Evolutionary conservation across 2,113 vertebrate genomes (phyloP).

Genomic region (Heterotis niloticus): DNA sequence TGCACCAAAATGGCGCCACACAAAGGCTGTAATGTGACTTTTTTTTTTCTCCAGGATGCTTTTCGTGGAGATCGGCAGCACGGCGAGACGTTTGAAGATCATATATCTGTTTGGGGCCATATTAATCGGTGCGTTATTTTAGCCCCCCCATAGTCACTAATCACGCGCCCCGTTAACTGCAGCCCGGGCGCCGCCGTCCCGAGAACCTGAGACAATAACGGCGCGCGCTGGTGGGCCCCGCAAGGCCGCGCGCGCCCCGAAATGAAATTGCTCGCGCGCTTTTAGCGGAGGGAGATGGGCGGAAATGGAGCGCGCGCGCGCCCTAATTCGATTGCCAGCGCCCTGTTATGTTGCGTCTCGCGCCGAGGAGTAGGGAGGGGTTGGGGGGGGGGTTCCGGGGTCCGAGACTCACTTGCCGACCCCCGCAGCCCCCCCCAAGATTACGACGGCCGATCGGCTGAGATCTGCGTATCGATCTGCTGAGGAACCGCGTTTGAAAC

Average conservation of each 20-base stretch:
- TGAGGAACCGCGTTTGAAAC: too few relatives aligned
- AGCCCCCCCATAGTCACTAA: constrained; percentile 2
- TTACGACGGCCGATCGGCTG: too few relatives aligned
- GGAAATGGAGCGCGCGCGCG: constrained; percentile 23
- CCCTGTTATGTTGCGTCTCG: constrained; percentile 15
- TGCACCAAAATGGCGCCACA: too few relatives aligned
- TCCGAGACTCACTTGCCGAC: too few relatives aligned
- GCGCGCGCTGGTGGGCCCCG: background rate
- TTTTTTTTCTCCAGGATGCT: too few relatives aligned
- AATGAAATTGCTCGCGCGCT: constrained; percentile 22
- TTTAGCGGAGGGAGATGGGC: constrained; percentile 14
- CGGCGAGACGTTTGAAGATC: too few relatives aligned
- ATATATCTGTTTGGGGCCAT: constrained; percentile 3
- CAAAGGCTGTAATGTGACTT: too few relatives aligned
- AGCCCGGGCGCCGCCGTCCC: constrained; percentile 23
- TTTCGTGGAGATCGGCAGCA: too few relatives aligned
- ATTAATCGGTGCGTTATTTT: background rate
- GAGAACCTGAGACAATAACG: constrained; percentile 25
- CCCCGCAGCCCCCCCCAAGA: too few relatives aligned
- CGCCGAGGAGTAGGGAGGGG: background rate
- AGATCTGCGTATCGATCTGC: too few relatives aligned
- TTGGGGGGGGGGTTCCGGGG: background rate
- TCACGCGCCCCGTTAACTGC: constrained; percentile 25
- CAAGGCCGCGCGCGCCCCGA: constrained; percentile 9
- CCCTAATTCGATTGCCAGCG: constrained; percentile 17